Conservation (phyloP, 2,113 vertebrate species). For the Recurvirostra avosetta region DNA sequence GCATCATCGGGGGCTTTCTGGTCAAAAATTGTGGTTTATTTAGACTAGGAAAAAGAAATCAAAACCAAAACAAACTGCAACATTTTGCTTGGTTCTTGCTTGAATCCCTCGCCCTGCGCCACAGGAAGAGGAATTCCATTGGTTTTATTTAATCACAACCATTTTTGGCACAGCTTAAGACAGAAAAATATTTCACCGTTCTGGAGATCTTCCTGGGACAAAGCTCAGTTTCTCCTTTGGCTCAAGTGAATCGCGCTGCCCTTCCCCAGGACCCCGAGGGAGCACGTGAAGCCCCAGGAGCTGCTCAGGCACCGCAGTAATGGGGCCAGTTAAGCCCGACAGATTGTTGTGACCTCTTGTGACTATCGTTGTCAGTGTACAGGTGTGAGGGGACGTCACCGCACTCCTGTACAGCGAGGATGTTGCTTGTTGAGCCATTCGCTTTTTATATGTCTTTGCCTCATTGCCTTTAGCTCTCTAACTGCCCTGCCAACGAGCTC, state of each 20-base stretch:
- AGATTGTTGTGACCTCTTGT: not conserved
- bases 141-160: not conserved
- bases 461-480: not conserved
- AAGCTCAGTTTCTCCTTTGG: not conserved
- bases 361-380: not conserved
- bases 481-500: not conserved
- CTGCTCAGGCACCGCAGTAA: not conserved
- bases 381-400: not conserved
- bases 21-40: not conserved
- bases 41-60: not conserved
- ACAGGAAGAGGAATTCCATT: not conserved
- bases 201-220: not conserved
- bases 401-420: not conserved
- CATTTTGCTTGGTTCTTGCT: not conserved
- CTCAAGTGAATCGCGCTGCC: not conserved
- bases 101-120: not conserved
- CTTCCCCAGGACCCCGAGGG: not conserved
- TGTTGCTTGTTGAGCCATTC: not conserved
- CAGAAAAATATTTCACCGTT: not conserved
- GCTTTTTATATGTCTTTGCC: conserved; percentile 1
- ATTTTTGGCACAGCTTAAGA: not conserved
- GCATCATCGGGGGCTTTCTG: not conserved
- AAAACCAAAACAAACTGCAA: not conserved
- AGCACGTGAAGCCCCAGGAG: not conserved
- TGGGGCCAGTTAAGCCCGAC: not conserved